Percentiles rank a stretch among this genome's conserved stretches.
These are phyloP conservation scores for Pentalonia nigronervosa DNA, from an alignment of 1,140 invertebrate species.

Conservation along the genomic window DNA sequence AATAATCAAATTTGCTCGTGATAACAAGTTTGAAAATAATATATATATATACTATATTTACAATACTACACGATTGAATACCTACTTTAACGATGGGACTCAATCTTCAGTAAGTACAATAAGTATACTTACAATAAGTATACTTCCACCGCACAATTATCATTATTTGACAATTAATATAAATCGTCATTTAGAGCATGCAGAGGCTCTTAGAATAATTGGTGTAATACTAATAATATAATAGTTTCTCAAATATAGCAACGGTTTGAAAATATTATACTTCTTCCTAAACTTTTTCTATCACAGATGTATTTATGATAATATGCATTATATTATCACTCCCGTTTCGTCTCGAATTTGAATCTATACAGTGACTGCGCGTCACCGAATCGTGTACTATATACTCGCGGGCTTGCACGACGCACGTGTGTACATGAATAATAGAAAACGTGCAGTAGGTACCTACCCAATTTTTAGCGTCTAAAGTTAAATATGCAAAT, in stretches of 20 bases:
- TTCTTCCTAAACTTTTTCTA: not conserved
- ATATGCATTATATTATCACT: not conserved
- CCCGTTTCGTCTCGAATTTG: not conserved
- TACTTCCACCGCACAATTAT: no score
- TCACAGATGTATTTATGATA: not conserved
- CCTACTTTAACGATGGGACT: not conserved
- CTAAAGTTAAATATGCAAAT: not conserved
- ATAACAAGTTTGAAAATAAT: no score
- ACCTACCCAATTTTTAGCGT: not conserved
- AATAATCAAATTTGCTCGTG: not conserved
- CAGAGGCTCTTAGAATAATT: not conserved
- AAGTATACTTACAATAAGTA: no score
- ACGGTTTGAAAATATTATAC: not conserved
- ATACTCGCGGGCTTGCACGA: not conserved
- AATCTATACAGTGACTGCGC: not conserved
- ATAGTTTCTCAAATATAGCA: not conserved
- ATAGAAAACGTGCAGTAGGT: not conserved
- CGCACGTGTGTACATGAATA: not conserved
- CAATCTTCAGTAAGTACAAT: not conserved
- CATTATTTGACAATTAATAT: not conserved
- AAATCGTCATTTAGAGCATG: not conserved
- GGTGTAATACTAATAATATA: not conserved
- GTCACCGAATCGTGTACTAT: not conserved
- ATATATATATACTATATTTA: no score
- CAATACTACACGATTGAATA: not conserved